A percentile compares a stretch with the other conserved stretches of the same genome.
Evolutionary conservation across 2,113 vertebrate species (phyloP).

Genomic region (Brachypteracias leptosomus): DNA sequence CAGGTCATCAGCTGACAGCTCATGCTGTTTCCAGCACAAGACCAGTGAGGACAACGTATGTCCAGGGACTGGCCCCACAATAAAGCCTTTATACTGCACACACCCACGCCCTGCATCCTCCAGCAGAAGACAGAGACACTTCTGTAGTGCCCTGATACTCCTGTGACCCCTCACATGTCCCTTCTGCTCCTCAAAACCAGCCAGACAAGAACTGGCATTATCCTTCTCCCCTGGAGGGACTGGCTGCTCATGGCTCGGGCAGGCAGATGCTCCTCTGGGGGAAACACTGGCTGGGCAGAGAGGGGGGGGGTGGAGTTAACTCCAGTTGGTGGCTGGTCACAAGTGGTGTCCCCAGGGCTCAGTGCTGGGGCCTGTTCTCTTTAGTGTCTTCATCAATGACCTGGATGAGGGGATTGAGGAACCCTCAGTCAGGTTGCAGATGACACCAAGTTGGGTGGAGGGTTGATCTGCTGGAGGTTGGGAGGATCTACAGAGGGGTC

Average conservation of each 20-base stretch:
- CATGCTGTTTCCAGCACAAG: conserved; percentile 11
- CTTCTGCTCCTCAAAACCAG: neutral
- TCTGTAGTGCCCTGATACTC: neutral
- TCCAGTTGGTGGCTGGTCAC: neutral
- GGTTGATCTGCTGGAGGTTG: no score
- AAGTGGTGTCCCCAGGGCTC: no score
- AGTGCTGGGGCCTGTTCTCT: neutral
- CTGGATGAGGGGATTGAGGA: no score
- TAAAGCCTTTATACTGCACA: neutral
- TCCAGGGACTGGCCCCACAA: neutral
- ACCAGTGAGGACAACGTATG: neutral
- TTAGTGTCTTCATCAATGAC: no score
- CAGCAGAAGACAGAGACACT: neutral
- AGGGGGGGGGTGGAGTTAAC: neutral
- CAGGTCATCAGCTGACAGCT: neutral
- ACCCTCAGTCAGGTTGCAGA: no score
- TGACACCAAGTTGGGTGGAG: no score
- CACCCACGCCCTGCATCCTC: neutral
- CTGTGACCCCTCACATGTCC: neutral
- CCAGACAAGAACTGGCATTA: neutral
- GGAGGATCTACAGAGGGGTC: no score
- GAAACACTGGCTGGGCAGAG: no score
- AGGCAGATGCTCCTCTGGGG: no score
- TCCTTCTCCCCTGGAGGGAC: neutral
- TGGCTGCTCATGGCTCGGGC: no score